Base-by-base conservation (phyloP, 2,113 vertebrate genomes). In the Ammodramus savannarum region DNA sequence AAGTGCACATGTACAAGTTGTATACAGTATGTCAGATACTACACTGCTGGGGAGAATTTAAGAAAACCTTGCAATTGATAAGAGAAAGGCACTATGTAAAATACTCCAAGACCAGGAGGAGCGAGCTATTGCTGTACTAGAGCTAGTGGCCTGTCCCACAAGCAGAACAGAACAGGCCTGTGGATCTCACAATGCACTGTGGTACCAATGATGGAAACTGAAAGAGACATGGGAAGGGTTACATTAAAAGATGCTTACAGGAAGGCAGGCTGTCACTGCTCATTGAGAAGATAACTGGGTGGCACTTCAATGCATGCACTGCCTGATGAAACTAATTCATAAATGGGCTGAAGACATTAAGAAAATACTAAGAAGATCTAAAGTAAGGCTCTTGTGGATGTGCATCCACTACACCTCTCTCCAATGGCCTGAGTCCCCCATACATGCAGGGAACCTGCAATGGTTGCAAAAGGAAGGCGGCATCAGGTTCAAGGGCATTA, bases 391-490 rank as follows among this genome's bases (percentile, higher is more conserved):
- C 7, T n/a, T 11, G 17, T 0, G 0, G 16, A 21, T 46, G 69
- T 7, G 2, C 49, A 22, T n/a, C 36, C 54, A 66, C 39, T 32
- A 29, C 51, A 43, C 43, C 51, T 58, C 51, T 38, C 78, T 48
- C 38, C 61, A 38, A 1, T 0, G 0, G 62, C 23, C 34, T 4
- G 22, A 0, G 0, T 43, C 21, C 6, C 34, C 27, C 2, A 11
- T 0, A 16, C 25, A 9, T 0, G 48, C 81, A 16, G 18, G 3
- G 21, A 22, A 29, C 26, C 36, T 6, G n/a, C 69, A 32, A 59
- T 0, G 41, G 12, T 10, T 14, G 19, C 52, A 27, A 43, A 9
- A 27, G 19, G 25, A 41, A 67, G 49, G 61, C 0, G 2, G 21
- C 44, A 48, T 2, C 27, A 31, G 67, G 58, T 55, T 82, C 88